A percentile compares a stretch with the other conserved stretches of the same genome.
phyloP scores from a whole-genome alignment of 2,797 vertebrate species.

The Epinephelus awoara region DNA sequence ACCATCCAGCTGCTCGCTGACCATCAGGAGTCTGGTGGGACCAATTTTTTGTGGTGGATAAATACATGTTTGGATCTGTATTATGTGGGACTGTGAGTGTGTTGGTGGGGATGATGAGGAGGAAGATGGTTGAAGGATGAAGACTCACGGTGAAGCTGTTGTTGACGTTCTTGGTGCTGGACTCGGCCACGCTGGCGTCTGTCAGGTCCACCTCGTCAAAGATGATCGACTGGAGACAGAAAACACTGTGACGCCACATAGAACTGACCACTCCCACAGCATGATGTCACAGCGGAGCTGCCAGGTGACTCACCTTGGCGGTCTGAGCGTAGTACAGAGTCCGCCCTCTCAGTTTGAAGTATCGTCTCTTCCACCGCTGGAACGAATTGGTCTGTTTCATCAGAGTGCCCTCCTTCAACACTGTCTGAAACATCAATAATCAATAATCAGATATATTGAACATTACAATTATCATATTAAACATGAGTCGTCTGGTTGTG shows the following conservation, averaged over 20 bases:
- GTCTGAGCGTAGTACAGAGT: conserved; percentile 98
- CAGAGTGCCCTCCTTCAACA: conserved; percentile 95
- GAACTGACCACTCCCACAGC: neutral
- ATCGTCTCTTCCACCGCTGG: conserved; percentile 97
- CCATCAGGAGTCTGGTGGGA: too few species aligned
- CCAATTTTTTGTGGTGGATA: too few species aligned
- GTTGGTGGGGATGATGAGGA: too few species aligned
- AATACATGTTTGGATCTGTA: too few species aligned
- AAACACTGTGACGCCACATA: neutral
- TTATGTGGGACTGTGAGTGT: too few species aligned
- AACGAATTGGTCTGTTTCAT: conserved; percentile 98
- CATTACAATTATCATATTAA: too few species aligned
- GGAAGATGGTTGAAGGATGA: neutral
- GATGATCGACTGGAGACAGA: conserved; percentile 92
- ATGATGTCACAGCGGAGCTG: neutral
- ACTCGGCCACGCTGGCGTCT: conserved; percentile 96
- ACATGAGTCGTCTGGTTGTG: too few species aligned
- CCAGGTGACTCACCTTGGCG: conserved; percentile 84
- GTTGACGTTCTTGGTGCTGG: conserved; percentile 98
- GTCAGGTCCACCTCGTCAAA: conserved; percentile 98
- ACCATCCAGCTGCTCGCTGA: too few species aligned
- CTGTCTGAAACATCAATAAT: conserved; percentile 83
- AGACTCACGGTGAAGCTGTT: conserved; percentile 97
- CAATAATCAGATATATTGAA: too few species aligned
- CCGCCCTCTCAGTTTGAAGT: conserved; percentile 95